phyloP scores from a whole-genome alignment of 2,888 invertebrate species.

The Noctua fimbriata region DNA sequence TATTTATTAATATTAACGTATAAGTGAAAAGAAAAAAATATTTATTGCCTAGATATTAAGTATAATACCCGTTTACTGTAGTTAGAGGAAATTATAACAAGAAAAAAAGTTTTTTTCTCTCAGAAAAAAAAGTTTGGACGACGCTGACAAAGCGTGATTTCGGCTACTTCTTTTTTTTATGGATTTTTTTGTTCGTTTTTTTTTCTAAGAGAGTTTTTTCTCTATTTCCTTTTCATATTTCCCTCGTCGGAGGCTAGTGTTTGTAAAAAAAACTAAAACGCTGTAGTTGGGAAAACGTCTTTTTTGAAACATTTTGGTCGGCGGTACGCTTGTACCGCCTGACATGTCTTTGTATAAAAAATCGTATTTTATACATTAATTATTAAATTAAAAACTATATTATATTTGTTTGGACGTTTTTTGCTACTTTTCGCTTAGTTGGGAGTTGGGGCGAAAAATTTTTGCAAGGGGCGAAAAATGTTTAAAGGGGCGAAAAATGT shows the following conservation, averaged over 20 bases:
- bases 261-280: conserved; percentile 69
- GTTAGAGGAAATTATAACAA: conserved; percentile 75
- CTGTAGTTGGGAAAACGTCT: conserved; percentile 73
- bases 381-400: conserved; percentile 79
- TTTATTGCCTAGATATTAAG: conserved; percentile 87
- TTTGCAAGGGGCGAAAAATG: not conserved
- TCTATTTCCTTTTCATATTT: conserved; percentile 65
- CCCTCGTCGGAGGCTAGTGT: conserved; percentile 71
- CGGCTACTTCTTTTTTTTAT: conserved; percentile 58
- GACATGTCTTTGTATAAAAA: conserved; percentile 87
- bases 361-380: conserved; percentile 88
- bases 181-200: conserved; percentile 23
- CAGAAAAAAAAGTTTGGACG: conserved; percentile 64
- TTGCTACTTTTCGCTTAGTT: conserved; percentile 59
- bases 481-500: not conserved
- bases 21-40: conserved; percentile 89
- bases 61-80: conserved; percentile 88
- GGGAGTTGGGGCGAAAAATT: not conserved
- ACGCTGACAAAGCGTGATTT: conserved; percentile 67
- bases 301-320: conserved; percentile 88
- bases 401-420: conserved; percentile 59
- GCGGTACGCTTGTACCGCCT: conserved; percentile 72
- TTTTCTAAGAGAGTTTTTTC: conserved; percentile 65
- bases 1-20: conserved; percentile 84
- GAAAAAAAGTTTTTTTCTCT: conserved; percentile 68